phyloP scores from a whole-genome alignment of 2,113 vertebrate species.

The Epinephelus moara region DNA sequence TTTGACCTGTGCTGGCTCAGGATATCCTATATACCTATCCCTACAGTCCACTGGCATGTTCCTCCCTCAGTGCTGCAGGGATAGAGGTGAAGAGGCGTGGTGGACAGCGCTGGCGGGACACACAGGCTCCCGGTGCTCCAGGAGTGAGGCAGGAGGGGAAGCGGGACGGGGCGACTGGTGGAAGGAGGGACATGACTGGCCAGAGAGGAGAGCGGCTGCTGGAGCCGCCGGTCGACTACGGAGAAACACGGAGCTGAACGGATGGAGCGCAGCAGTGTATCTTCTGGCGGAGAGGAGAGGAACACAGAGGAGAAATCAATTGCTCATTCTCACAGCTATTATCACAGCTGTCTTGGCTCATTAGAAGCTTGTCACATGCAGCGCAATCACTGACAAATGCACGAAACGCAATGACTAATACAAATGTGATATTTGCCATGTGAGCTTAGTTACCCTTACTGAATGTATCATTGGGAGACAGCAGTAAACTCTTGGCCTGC shows the following conservation, averaged over 20 bases:
- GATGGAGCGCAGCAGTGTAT: constrained; percentile 77
- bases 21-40: constrained; percentile 62
- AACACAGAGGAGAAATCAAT: constrained; percentile 3
- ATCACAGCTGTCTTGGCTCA: constrained; percentile 25
- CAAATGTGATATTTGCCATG: constrained; percentile 10
- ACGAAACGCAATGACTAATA: constrained; percentile 19
- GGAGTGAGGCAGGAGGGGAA: constrained; percentile 75
- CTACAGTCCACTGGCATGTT: constrained; percentile 79
- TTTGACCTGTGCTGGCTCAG: neutral
- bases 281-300: constrained; percentile 27
- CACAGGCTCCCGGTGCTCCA: constrained; percentile 81
- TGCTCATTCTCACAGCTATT: constrained; percentile 4
- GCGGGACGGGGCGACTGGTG: neutral
- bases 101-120: neutral
- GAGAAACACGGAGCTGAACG: constrained; percentile 82
- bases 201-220: constrained; percentile 29
- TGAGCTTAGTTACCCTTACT: constrained; percentile 43
- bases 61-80: constrained; percentile 27
- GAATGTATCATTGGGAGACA: constrained; percentile 39
- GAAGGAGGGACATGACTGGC: neutral
- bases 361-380: constrained; percentile 14
- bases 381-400: constrained; percentile 8
- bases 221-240: neutral
- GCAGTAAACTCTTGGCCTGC: constrained; percentile 81
- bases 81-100: constrained; percentile 36